A percentile compares a stretch with the other conserved stretches of the same genome.
Conservation (phyloP, 2,888 invertebrate species). For the Melikaiella ostensackeni region DNA sequence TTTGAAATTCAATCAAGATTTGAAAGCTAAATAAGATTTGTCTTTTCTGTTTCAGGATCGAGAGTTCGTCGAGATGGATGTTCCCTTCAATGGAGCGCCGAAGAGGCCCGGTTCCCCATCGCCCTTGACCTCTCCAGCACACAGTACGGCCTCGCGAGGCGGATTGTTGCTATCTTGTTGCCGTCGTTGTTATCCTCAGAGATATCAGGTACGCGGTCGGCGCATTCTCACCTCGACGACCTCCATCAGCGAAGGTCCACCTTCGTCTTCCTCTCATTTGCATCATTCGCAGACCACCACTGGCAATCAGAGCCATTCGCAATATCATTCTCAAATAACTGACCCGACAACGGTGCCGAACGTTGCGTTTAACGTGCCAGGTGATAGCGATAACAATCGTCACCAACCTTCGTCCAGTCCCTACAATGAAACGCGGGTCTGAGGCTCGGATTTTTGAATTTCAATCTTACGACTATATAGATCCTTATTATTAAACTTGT, state of each 20-base stretch:
- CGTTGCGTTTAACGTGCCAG: slow-evolving; percentile 73
- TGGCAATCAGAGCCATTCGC: slow-evolving; percentile 58
- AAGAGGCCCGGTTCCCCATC: slow-evolving; percentile 94
- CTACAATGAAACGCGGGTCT: slow-evolving; percentile 76
- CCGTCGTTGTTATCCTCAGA: slow-evolving; percentile 89
- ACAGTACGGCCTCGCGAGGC: slow-evolving; percentile 86
- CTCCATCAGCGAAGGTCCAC: slow-evolving; percentile 73
- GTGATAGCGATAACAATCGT: slow-evolving; percentile 63
- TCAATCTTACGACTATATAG: background rate
- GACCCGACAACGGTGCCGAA: slow-evolving; percentile 72
- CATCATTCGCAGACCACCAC: slow-evolving; percentile 67
- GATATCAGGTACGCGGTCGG: slow-evolving; percentile 87
- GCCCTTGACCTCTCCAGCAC: slow-evolving; percentile 91
- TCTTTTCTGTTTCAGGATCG: slow-evolving; percentile 85
- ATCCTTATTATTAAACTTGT: background rate
- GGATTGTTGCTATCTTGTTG: slow-evolving; percentile 89
- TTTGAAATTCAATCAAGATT: no score
- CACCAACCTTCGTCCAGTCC: slow-evolving; percentile 65
- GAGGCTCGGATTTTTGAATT: slow-evolving; percentile 53
- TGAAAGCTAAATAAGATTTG: background rate
- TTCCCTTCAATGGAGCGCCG: slow-evolving; percentile 95
- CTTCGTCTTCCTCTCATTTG: slow-evolving; percentile 71
- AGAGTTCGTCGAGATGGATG: slow-evolving; percentile 97
- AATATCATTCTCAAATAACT: slow-evolving; percentile 63
- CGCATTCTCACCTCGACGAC: slow-evolving; percentile 75